Conservation (phyloP, 1,140 invertebrate species). For the Leptopilina clavipes region DNA sequence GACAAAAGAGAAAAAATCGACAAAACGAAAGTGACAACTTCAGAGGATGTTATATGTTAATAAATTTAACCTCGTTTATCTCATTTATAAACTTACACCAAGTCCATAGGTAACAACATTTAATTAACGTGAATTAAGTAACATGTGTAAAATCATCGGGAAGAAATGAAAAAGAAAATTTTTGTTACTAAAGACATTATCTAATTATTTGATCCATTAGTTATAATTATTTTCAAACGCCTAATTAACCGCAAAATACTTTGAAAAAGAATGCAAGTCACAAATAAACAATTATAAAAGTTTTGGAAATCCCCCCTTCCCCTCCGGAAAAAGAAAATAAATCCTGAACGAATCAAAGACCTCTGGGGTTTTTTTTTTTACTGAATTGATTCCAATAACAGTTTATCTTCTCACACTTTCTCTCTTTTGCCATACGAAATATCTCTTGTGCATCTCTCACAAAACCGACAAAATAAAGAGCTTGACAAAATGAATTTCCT, state of each 20-base stretch:
- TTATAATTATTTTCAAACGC: too few species aligned
- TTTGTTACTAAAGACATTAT: too few species aligned
- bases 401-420: conserved; percentile 19
- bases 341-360: not conserved
- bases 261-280: not conserved
- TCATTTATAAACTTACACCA: too few species aligned
- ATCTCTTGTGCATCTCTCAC: not conserved
- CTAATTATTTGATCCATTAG: too few species aligned
- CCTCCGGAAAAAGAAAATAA: not conserved
- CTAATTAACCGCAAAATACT: too few species aligned
- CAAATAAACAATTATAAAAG: not conserved
- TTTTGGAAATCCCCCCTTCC: not conserved
- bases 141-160: not conserved
- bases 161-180: too few species aligned
- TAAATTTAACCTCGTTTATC: conserved; percentile 1
- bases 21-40: not conserved
- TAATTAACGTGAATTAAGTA: not conserved
- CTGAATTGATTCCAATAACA: not conserved
- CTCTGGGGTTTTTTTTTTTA: not conserved
- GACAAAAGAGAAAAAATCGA: too few species aligned
- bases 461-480: not conserved
- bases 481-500: not conserved
- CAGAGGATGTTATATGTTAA: not conserved
- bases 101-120: not conserved
- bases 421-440: not conserved